phyloP scores from a whole-genome alignment of 2,113 vertebrate genomes.

The Urocitellus parryii region DNA sequence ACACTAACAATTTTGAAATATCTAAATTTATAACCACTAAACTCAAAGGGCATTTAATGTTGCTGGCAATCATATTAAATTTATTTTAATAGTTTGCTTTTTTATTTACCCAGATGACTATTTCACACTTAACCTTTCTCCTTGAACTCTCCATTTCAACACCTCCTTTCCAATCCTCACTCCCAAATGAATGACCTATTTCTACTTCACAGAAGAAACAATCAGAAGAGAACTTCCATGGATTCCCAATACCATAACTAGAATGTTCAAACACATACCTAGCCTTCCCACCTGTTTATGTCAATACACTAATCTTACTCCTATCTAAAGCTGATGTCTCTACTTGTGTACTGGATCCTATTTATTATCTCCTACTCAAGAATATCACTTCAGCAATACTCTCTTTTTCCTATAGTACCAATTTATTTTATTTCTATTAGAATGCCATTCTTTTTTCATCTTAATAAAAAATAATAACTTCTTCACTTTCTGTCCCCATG shows the following conservation, averaged over 20 bases:
- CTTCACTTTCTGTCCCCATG: not conserved
- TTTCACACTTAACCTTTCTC: slow-evolving; percentile 29
- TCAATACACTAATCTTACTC: not conserved
- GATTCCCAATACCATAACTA: not conserved
- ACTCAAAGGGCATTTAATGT: not conserved
- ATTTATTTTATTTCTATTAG: not conserved
- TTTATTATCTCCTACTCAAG: not conserved
- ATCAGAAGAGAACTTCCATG: not conserved
- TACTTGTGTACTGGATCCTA: not conserved
- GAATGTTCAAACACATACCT: not conserved
- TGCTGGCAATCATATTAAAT: not conserved
- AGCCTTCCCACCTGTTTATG: not conserved
- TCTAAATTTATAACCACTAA: slow-evolving; percentile 7
- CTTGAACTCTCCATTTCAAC: not conserved
- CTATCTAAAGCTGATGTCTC: not conserved
- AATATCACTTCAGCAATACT: slow-evolving; percentile 39
- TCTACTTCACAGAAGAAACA: slow-evolving; percentile 2
- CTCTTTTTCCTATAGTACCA: slow-evolving; percentile 10
- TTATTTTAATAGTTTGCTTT: slow-evolving; percentile 41
- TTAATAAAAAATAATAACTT: slow-evolving; percentile 22
- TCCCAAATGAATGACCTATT: not conserved
- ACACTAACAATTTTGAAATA: slow-evolving; percentile 36
- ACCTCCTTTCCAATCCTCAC: not conserved
- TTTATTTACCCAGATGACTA: not conserved
- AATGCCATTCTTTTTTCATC: not conserved